These are phyloP conservation scores for Zootoca vivipara DNA, from an alignment of 2,113 vertebrate species.

Conservation along the genomic window DNA sequence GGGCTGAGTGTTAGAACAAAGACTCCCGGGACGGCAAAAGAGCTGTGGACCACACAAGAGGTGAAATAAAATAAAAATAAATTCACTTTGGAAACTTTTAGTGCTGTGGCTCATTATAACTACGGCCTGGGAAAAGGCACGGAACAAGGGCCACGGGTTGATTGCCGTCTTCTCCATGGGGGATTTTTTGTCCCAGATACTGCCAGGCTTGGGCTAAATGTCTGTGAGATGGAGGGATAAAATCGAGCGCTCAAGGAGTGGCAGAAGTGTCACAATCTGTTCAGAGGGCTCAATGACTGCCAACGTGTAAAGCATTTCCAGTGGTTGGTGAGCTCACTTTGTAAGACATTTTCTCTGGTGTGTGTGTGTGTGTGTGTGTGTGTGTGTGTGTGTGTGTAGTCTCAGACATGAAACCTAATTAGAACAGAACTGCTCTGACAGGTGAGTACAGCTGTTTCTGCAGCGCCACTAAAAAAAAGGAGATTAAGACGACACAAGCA, in stretches of 20 bases:
- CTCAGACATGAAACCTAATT: not conserved
- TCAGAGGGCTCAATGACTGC: not conserved
- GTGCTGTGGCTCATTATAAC: fast-evolving
- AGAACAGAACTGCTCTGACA: not conserved
- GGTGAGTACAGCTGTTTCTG: not conserved
- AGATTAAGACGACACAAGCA: not conserved
- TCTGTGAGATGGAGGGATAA: not conserved
- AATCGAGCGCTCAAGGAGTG: not conserved
- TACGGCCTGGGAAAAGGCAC: not conserved
- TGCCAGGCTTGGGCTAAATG: not conserved
- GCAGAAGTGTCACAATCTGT: not conserved
- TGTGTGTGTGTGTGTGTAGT: too few relatives aligned
- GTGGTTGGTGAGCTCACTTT: not conserved
- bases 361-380: too few relatives aligned
- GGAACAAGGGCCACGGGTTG: constrained; percentile 23
- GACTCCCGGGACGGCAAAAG: not conserved
- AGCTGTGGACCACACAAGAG: not conserved
- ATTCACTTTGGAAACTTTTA: constrained; percentile 29
- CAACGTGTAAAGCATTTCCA: not conserved
- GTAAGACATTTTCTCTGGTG: fast-evolving
- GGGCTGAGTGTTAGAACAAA: not conserved
- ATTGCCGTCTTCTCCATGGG: not conserved
- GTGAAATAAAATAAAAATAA: constrained; percentile 4
- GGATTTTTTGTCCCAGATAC: constrained; percentile 6
- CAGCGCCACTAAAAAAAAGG: not conserved